Evolutionary conservation across 2,797 vertebrate species (phyloP), one percentile per base, ranked within the genome.

Genomic region (Gymnoscopelus microlampas): DNA sequence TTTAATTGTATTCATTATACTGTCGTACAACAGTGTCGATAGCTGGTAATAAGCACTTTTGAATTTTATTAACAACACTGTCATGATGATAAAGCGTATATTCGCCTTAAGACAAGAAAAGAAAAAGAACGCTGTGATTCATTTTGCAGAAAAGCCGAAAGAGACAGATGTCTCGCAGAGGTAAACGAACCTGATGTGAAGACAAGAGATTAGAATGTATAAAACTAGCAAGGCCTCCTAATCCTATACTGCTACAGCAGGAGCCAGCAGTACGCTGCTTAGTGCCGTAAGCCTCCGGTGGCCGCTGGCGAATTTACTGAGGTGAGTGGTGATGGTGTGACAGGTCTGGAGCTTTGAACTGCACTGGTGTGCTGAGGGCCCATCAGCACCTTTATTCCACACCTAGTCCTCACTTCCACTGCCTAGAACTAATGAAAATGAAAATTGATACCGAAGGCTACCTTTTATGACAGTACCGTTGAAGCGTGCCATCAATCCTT

Each of bases 291-390:
- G 77, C 78, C 60, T 44, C 66, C 15, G 2, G 65, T 63, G 74
- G 81, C 39, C 57, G 8, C 55, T 39, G 67, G 70, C 70, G 64
- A 81, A 82, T 78, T 86, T 77, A 79, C 71, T 2, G 81, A 85
- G 82, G 82, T 83, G 81, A 67, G 32, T 48, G 79, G 59, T 86
- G 84, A 84, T 14, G 57, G 66, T 74, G 80, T 73, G 83, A 81
- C 83, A 82, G 77, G 61, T 64, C 65, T 73, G 68, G 68, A 78
- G 71, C 71, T 89, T 71, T 67, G 61, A 73, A 71, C 15, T 57
- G 26, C 58, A 67, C 57, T 50, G 61, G 70, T 73, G 71, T 63
- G 74, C 61, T 66, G 63, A 49, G 56, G 68, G 61, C 56, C 26
- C 54, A 44, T 54, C 63, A 70, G 63, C 24, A 53, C 76, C 55